Evolutionary conservation across 1,140 invertebrate genomes (phyloP).

Genomic region (Centruroides sculpturatus): DNA sequence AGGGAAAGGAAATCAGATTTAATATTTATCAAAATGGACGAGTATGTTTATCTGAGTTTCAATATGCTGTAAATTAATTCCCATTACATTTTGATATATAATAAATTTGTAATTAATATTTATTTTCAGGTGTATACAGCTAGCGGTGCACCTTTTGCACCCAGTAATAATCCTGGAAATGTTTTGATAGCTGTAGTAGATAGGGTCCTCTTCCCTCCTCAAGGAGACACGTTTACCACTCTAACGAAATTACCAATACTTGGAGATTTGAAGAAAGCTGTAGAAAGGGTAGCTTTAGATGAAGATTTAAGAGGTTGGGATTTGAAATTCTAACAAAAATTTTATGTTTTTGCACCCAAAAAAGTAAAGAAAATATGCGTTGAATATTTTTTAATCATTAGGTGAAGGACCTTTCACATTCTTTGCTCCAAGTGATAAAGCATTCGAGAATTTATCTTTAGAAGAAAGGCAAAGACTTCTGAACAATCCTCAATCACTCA

Average conservation of each 20-base stretch:
- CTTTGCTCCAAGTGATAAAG: constrained; percentile 26
- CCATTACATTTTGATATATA: no score
- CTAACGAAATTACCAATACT: constrained; percentile 22
- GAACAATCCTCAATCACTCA: constrained; percentile 6
- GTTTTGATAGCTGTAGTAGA: constrained; percentile 29
- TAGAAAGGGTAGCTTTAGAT: constrained; percentile 15
- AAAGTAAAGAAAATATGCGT: not conserved
- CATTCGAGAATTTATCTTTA: constrained; percentile 21
- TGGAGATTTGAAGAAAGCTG: constrained; percentile 13
- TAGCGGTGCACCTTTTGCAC: no score
- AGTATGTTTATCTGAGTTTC: constrained; percentile 7
- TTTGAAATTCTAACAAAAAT: not conserved
- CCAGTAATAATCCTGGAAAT: constrained; percentile 13
- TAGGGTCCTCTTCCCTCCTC: constrained; percentile 27
- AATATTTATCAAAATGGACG: constrained; percentile 22
- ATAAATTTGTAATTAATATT: no score
- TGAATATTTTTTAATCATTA: not conserved
- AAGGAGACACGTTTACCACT: constrained; percentile 22
- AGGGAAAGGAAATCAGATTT: constrained; percentile 19
- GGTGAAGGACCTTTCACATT: constrained; percentile 24
- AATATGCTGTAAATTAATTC: no score
- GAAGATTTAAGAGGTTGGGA: constrained; percentile 13
- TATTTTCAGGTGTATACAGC: no score
- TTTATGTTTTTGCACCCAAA: not conserved
- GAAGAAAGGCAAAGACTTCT: constrained; percentile 7